Evolutionary conservation across 2,113 vertebrate species (phyloP).

Genomic region (Falco punctatus): DNA sequence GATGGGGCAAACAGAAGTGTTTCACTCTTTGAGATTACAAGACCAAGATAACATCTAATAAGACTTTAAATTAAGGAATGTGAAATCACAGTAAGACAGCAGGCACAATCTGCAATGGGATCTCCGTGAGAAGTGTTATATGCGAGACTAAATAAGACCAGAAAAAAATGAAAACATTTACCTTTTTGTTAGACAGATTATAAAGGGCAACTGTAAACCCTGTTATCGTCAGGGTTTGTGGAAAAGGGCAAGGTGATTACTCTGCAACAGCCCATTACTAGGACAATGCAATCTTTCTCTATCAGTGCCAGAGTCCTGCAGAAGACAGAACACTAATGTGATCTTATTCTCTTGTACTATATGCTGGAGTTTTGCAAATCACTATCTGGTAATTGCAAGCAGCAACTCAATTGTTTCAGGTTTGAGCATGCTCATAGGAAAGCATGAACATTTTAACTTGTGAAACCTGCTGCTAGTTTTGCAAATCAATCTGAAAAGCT

Average conservation of each 20-base stretch:
- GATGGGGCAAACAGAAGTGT: constrained; percentile 4
- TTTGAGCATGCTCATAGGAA: background rate
- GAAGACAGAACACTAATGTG: background rate
- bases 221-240: background rate
- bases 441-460: constrained; percentile 7
- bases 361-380: background rate
- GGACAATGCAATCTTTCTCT: background rate
- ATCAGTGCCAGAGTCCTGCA: background rate
- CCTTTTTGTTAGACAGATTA: background rate
- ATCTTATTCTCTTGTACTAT: background rate
- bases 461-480: constrained; percentile 4
- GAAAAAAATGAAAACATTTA: background rate
- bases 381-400: background rate
- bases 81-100: background rate
- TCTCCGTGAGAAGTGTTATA: constrained; percentile 8
- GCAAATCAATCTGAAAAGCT: constrained; percentile 1
- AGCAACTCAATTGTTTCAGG: background rate
- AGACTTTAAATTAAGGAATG: constrained; percentile 20
- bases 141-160: background rate
- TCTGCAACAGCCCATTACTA: background rate
- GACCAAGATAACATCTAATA: background rate
- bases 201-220: background rate
- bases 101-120: background rate
- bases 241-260: background rate
- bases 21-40: background rate